A percentile compares a stretch with the other conserved stretches of the same genome.
These are phyloP conservation scores for Mellivora capensis DNA, from an alignment of 2,113 vertebrate genomes.

Conservation along the genomic window DNA sequence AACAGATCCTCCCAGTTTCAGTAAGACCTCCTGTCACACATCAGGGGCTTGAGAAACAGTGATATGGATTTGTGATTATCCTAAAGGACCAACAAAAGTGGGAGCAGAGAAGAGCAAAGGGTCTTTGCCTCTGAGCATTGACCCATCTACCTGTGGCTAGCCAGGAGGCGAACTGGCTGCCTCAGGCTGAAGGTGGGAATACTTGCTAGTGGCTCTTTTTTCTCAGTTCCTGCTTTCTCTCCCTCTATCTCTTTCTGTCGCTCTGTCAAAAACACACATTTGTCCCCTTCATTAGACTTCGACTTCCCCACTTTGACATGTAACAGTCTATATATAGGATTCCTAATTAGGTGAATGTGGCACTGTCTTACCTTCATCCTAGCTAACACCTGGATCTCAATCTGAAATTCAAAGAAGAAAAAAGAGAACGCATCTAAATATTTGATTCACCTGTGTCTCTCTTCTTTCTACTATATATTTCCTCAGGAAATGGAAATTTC, in stretches of 20 bases:
- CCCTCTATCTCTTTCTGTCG: background rate
- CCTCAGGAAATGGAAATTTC: background rate
- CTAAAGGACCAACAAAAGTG: too few species aligned
- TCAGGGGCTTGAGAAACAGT: too few species aligned
- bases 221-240: background rate
- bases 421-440: background rate
- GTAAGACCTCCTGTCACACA: too few species aligned
- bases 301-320: background rate
- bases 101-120: too few species aligned
- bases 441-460: background rate
- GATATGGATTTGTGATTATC: too few species aligned
- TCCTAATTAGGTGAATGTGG: background rate
- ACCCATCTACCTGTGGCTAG: background rate
- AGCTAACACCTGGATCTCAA: background rate
- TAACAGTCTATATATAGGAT: background rate
- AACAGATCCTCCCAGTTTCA: too few species aligned
- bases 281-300: background rate
- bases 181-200: background rate
- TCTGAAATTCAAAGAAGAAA: background rate
- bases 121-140: too few species aligned
- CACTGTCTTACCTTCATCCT: background rate
- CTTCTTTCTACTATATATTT: background rate
- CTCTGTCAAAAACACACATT: background rate
- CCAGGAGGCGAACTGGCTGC: background rate
- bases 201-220: background rate